Percentiles rank a stretch among this genome's conserved stretches.
Conservation (phyloP, 2,113 vertebrate species). For the Sitta europaea region DNA sequence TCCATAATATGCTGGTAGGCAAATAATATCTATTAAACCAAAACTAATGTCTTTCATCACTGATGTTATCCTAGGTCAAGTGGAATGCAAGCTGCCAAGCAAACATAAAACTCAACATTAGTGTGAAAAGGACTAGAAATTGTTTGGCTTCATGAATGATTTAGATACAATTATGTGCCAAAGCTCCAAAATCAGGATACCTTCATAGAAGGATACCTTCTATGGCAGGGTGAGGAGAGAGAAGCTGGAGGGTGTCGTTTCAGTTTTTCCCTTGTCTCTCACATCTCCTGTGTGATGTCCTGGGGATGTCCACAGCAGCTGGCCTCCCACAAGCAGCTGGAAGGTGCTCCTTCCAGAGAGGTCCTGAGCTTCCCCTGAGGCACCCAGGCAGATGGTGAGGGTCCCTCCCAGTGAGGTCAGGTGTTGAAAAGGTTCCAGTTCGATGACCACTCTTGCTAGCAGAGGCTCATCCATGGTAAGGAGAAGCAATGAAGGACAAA, state of each 20-base stretch:
- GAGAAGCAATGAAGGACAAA: not conserved
- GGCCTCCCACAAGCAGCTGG: accelerated
- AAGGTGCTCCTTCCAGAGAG: not conserved
- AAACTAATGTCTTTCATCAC: not conserved
- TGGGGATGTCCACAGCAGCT: accelerated
- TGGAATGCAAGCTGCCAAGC: not conserved
- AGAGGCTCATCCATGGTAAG: not conserved
- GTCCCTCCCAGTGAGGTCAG: not conserved
- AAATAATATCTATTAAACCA: not conserved
- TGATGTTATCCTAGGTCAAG: not conserved
- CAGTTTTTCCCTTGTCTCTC: not conserved
- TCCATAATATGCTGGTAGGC: not conserved
- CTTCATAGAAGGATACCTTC: too few species aligned
- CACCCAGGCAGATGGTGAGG: not conserved
- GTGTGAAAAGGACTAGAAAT: not conserved
- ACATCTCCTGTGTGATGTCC: not conserved
- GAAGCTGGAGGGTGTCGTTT: not conserved
- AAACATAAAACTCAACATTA: not conserved
- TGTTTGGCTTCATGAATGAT: not conserved
- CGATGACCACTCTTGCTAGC: not conserved
- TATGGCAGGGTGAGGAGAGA: too few species aligned
- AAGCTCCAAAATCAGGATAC: not conserved
- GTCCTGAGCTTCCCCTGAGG: not conserved
- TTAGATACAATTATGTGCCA: constrained; percentile 31
- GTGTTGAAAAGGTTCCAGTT: not conserved